Conservation (phyloP, 2,888 invertebrate genomes). For the Hypomecis punctinalis region DNA sequence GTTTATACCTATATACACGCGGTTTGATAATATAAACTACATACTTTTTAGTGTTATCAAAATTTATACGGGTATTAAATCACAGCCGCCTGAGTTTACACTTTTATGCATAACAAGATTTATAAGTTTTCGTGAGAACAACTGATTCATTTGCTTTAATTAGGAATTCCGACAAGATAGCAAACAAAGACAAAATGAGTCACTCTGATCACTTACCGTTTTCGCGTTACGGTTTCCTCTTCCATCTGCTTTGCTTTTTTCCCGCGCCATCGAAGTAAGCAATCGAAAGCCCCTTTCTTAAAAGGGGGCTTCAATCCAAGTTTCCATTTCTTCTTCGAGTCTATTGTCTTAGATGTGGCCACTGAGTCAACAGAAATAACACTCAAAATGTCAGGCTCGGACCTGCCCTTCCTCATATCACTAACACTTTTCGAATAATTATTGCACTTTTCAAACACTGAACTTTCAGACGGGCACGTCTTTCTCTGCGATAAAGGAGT, state of each 20-base stretch:
- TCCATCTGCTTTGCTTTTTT: constrained; percentile 62
- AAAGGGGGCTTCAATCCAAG: constrained; percentile 67
- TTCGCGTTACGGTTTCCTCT: constrained; percentile 49
- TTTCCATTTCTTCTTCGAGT: constrained; percentile 72
- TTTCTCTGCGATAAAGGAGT: constrained; percentile 74
- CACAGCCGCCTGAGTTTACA: neutral
- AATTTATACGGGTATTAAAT: neutral
- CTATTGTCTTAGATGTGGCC: constrained; percentile 62
- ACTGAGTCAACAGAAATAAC: constrained; percentile 58
- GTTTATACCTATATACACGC: no score
- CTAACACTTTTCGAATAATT: constrained; percentile 61
- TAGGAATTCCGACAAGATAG: constrained; percentile 6
- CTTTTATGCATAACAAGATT: neutral
- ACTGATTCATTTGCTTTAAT: constrained; percentile 16
- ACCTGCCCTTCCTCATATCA: constrained; percentile 71
- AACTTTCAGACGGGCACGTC: constrained; percentile 66
- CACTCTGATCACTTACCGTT: constrained; percentile 62
- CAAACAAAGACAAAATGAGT: constrained; percentile 29
- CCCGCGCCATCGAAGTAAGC: constrained; percentile 75
- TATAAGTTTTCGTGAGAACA: constrained; percentile 3
- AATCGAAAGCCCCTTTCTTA: constrained; percentile 75
- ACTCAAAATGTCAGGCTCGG: constrained; percentile 74
- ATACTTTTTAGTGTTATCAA: no score
- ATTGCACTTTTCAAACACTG: constrained; percentile 71
- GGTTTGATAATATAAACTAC: no score